Evolutionary conservation across 2,888 invertebrate species (phyloP).

Genomic region (Leptinotarsa haldemani): DNA sequence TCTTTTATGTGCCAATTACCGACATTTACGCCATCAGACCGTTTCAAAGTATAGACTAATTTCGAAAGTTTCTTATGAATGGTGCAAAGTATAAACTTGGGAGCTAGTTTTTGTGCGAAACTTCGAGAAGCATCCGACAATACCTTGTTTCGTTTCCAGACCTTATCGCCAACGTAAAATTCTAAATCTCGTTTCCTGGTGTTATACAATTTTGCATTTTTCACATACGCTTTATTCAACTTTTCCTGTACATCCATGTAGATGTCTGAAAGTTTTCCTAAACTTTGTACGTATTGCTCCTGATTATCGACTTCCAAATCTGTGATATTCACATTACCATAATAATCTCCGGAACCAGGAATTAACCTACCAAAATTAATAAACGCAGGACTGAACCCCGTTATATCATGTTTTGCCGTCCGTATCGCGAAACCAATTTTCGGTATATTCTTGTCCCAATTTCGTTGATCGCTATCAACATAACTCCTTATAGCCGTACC

Average conservation of each 20-base stretch:
- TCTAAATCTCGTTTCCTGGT: slow-evolving; percentile 16
- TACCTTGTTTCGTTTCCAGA: slow-evolving; percentile 21
- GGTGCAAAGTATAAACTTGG: neutral
- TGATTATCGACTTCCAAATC: too few relatives aligned
- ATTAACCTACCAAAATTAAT: slow-evolving; percentile 45
- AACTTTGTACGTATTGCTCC: too few relatives aligned
- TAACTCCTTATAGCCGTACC: slow-evolving; percentile 48
- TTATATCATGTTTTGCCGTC: slow-evolving; percentile 46
- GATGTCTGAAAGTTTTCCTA: too few relatives aligned
- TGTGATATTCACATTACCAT: neutral
- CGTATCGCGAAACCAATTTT: slow-evolving; percentile 52
- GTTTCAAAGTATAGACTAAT: too few relatives aligned
- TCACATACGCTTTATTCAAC: too few relatives aligned
- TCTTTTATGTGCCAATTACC: too few relatives aligned
- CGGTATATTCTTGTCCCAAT: slow-evolving; percentile 51
- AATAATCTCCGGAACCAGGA: slow-evolving; percentile 21
- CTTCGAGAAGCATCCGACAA: slow-evolving; percentile 6
- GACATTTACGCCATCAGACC: too few relatives aligned
- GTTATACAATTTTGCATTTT: too few relatives aligned
- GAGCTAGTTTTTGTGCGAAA: slow-evolving; percentile 22
- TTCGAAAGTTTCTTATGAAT: too few relatives aligned
- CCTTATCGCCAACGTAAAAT: slow-evolving; percentile 24
- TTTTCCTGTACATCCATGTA: too few relatives aligned
- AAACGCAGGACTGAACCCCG: slow-evolving; percentile 49
- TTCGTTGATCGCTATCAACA: slow-evolving; percentile 18